A percentile compares a stretch with the other conserved stretches of the same genome.
Conservation (phyloP, 2,113 vertebrate genomes). For the Apeltes quadracus region DNA sequence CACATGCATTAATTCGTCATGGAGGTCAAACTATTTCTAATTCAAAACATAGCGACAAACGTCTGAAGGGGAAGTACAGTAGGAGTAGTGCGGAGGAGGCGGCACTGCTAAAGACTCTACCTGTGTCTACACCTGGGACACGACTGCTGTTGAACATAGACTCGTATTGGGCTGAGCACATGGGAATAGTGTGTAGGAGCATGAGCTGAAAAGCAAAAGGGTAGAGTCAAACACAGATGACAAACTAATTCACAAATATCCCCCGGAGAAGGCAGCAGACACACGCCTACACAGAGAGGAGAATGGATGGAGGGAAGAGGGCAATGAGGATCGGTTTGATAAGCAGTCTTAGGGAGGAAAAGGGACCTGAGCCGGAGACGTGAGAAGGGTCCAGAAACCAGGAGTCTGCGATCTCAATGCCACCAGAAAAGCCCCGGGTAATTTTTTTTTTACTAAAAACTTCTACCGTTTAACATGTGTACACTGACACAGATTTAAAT, state of each 20-base stretch:
- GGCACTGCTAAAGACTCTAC: conserved; percentile 82
- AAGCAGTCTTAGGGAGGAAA: conserved; percentile 42
- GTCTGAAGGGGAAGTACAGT: conserved; percentile 54
- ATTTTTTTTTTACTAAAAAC: background rate
- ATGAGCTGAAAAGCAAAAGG: conserved; percentile 85
- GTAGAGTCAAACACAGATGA: conserved; percentile 78
- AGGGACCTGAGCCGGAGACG: conserved; percentile 37
- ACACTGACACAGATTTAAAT: background rate
- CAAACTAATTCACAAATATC: conserved; percentile 64
- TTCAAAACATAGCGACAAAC: conserved; percentile 39
- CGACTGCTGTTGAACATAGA: conserved; percentile 93
- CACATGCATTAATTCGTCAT: conserved; percentile 45
- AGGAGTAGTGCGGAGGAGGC: conserved; percentile 56
- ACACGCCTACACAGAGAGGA: conserved; percentile 44
- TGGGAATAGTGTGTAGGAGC: conserved; percentile 92
- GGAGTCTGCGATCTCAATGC: conserved; percentile 40
- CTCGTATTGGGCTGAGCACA: conserved; percentile 98
- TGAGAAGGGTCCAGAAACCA: conserved; percentile 63
- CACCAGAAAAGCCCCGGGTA: conserved; percentile 55
- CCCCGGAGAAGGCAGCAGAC: conserved; percentile 53
- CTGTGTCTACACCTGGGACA: conserved; percentile 92
- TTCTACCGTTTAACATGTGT: background rate
- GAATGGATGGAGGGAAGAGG: conserved; percentile 48
- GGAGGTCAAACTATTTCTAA: conserved; percentile 30
- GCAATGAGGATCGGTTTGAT: conserved; percentile 52